Percentiles rank a stretch among this genome's conserved stretches.
Conservation (phyloP, 2,797 vertebrate genomes). For the Silurus aristotelis region DNA sequence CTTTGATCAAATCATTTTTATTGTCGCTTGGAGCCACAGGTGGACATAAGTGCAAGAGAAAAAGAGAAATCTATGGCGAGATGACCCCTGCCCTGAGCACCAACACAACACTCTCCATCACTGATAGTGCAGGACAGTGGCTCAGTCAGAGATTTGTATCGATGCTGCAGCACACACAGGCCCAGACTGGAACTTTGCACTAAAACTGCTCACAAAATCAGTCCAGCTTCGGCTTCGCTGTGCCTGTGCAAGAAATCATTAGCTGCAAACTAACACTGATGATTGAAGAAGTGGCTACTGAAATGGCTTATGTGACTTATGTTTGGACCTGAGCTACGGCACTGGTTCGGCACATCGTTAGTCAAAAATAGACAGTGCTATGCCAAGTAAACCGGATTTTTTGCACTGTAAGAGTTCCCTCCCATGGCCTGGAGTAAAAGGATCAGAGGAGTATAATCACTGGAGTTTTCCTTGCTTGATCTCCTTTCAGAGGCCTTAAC, state of each 20-base stretch:
- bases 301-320: slow-evolving; percentile 15
- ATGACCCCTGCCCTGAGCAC: slow-evolving; percentile 29
- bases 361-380: slow-evolving; percentile 30
- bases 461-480: slow-evolving; percentile 55
- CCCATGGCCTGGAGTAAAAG: slow-evolving; percentile 57
- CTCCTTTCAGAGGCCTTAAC: slow-evolving; percentile 47
- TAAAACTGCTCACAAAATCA: background rate
- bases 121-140: slow-evolving; percentile 49
- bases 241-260: background rate
- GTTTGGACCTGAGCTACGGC: background rate
- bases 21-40: background rate
- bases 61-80: slow-evolving; percentile 26
- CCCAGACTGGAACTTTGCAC: background rate
- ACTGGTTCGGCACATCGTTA: slow-evolving; percentile 52
- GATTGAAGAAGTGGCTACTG: slow-evolving; percentile 5
- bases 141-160: slow-evolving; percentile 51
- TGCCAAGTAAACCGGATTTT: slow-evolving; percentile 39
- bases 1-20: slow-evolving; percentile 29
- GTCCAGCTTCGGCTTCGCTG: background rate
- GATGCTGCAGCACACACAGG: slow-evolving; percentile 28
- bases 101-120: slow-evolving; percentile 56
- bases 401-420: slow-evolving; percentile 51
- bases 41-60: background rate
- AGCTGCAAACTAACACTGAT: background rate
- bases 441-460: slow-evolving; percentile 59